phyloP scores from a whole-genome alignment of 2,113 vertebrate species.

The Dromaius novaehollandiae region DNA sequence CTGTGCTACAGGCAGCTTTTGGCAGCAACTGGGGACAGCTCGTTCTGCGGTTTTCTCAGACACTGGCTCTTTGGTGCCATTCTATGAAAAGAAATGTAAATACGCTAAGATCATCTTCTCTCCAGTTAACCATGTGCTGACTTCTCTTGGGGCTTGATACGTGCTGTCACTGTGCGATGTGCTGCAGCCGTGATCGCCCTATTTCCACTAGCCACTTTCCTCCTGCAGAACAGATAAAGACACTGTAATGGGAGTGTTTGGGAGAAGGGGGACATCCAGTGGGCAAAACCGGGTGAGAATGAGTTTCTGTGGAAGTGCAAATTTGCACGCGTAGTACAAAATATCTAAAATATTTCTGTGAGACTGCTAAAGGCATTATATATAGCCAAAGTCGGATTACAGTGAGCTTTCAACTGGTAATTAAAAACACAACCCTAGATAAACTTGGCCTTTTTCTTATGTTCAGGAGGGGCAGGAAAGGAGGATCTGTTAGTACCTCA shows the following conservation, averaged over 20 bases:
- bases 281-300: neutral
- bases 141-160: constrained; percentile 67
- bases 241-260: no score
- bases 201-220: constrained; percentile 24
- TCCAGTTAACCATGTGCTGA: neutral
- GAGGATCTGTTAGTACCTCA: neutral
- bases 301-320: no score
- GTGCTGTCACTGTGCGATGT: constrained; percentile 65
- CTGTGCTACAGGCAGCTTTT: no score
- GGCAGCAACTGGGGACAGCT: neutral
- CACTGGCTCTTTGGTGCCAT: neutral
- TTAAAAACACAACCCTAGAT: neutral
- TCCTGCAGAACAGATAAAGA: neutral
- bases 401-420: neutral
- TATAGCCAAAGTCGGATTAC: neutral
- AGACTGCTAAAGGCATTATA: neutral
- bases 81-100: neutral
- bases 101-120: neutral
- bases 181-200: constrained; percentile 48
- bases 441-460: neutral
- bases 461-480: neutral
- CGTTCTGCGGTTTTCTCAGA: neutral
- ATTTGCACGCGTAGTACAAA: neutral
- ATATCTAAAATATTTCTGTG: neutral
- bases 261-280: neutral